Conservation (phyloP, 2,797 vertebrate species). For the Vireo griseus region DNA sequence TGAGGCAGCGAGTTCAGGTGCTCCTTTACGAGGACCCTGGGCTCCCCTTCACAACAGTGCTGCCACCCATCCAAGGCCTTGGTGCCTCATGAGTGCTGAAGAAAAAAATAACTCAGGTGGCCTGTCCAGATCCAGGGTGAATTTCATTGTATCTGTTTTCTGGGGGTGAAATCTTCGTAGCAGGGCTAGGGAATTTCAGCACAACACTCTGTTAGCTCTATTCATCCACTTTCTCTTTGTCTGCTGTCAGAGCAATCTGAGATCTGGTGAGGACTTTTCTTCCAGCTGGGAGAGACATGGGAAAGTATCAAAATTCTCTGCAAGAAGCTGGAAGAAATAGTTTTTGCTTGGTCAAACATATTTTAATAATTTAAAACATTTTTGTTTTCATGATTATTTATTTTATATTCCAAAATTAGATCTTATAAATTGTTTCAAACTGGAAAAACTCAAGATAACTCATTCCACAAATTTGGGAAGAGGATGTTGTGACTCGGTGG, state of each 20-base stretch:
- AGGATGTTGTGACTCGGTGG: neutral
- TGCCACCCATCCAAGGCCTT: neutral
- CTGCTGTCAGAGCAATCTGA: neutral
- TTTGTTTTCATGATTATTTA: neutral
- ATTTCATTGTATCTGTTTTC: neutral
- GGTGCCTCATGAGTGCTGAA: neutral
- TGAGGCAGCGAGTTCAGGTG: too few species aligned
- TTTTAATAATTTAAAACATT: constrained; percentile 6
- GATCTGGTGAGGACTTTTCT: neutral
- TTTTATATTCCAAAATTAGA: neutral
- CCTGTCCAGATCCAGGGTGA: neutral
- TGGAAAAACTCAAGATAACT: neutral
- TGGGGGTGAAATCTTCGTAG: neutral
- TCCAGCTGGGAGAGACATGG: neutral
- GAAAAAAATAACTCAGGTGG: neutral
- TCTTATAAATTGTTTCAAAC: neutral
- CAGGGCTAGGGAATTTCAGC: neutral
- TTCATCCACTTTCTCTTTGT: neutral
- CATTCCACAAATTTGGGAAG: neutral
- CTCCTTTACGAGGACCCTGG: too few species aligned
- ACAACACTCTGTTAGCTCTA: neutral
- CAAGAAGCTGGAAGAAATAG: neutral
- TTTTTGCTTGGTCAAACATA: neutral
- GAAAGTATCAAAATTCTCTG: neutral
- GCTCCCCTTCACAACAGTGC: neutral